Evolutionary conservation across 2,113 vertebrate species (phyloP).

Genomic region (Cyanoliseus patagonus): DNA sequence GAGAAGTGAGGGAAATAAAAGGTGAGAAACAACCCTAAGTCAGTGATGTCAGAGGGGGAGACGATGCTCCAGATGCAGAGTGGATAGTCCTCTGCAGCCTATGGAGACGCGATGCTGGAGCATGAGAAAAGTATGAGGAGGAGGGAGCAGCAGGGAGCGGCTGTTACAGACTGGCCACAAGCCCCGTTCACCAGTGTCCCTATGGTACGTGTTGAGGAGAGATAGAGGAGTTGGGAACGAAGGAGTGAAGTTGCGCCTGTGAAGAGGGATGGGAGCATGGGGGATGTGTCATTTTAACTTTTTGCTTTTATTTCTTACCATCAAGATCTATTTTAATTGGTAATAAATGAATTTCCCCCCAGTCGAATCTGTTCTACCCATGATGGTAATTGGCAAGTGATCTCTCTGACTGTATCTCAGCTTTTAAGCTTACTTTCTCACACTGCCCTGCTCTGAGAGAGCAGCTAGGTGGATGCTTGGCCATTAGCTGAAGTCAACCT

Average conservation of each 20-base stretch:
- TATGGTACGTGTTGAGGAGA: not conserved
- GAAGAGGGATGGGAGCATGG: not conserved
- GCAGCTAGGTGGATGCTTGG: fast-evolving
- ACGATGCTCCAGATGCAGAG: not conserved
- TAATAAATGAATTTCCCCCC: not conserved
- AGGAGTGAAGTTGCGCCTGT: not conserved
- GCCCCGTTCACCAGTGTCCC: not conserved
- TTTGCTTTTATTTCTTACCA: not conserved
- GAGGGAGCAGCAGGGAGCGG: not conserved
- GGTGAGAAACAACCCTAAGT: not conserved
- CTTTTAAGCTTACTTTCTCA: not conserved
- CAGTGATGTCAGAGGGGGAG: not conserved
- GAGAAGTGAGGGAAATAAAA: not conserved
- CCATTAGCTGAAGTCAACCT: not conserved
- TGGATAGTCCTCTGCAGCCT: not conserved
- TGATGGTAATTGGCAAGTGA: not conserved
- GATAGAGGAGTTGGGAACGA: fast-evolving
- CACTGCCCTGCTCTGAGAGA: not conserved
- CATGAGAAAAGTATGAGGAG: not conserved
- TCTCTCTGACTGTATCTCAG: not conserved
- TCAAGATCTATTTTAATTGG: not conserved
- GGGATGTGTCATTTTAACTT: not conserved
- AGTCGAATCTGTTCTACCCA: not conserved
- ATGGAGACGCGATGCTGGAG: fast-evolving
- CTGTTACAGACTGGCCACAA: not conserved